Conservation (phyloP, 2,888 invertebrate species). For the Meliscaeva auricollis region DNA sequence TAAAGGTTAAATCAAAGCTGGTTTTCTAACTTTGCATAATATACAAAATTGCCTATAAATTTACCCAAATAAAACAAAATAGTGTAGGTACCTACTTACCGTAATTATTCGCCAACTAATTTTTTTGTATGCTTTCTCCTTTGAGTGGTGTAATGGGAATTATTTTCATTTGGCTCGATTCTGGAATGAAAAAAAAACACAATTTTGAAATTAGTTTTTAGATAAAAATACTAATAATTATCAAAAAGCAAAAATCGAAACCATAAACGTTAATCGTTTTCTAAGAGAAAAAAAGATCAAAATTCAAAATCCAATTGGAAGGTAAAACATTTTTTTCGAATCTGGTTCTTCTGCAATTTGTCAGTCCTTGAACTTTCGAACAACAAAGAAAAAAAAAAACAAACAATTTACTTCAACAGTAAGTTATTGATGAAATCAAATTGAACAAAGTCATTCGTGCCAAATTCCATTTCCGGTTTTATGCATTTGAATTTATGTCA, state of each 20-base stretch:
- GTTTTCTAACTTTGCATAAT: neutral
- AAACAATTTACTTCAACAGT: neutral
- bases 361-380: neutral
- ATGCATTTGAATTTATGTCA: neutral
- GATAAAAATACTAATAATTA: neutral
- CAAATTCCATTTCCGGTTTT: slow-evolving; percentile 16
- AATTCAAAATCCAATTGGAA: neutral
- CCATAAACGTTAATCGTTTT: too few species aligned
- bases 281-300: too few species aligned
- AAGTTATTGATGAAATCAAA: slow-evolving; percentile 3
- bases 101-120: slow-evolving; percentile 5
- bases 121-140: neutral
- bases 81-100: neutral
- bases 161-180: neutral
- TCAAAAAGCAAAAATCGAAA: too few species aligned
- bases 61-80: neutral
- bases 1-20: slow-evolving; percentile 14
- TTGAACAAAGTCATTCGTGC: slow-evolving; percentile 29
- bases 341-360: too few species aligned
- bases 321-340: too few species aligned
- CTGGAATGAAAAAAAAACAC: slow-evolving; percentile 15
- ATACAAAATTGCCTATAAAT: slow-evolving; percentile 1
- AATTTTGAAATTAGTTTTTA: neutral
- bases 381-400: neutral
- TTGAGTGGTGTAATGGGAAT: neutral